Conservation (phyloP, 2,113 vertebrate genomes). For the Porphyrio hochstetteri region DNA sequence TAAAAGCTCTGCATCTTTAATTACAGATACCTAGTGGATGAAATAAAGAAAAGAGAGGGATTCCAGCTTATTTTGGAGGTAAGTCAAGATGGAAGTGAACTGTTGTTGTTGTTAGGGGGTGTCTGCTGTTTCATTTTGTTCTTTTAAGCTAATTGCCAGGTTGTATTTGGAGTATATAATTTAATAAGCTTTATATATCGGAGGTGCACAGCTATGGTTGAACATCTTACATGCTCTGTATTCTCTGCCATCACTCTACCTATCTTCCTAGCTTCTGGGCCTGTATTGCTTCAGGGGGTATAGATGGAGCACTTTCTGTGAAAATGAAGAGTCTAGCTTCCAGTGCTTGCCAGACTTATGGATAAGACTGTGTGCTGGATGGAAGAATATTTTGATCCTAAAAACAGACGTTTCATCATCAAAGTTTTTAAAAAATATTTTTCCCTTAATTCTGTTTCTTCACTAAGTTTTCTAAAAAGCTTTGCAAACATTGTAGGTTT, state of each 20-base stretch:
- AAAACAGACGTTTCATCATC: neutral
- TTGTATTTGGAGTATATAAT: neutral
- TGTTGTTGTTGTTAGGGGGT: neutral
- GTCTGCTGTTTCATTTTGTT: neutral
- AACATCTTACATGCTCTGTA: neutral
- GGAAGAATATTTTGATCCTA: neutral
- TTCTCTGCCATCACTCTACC: neutral
- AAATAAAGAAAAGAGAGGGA: slow-evolving; percentile 82
- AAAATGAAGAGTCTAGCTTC: neutral
- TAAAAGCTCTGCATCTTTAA: slow-evolving; percentile 30
- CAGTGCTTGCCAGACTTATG: neutral
- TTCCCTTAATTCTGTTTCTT: neutral
- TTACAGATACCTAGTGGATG: slow-evolving; percentile 80
- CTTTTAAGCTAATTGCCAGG: neutral
- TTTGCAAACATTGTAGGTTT: neutral
- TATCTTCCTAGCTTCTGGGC: neutral
- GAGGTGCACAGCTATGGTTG: neutral
- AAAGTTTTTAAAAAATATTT: neutral
- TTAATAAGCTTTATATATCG: neutral
- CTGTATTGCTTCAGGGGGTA: neutral
- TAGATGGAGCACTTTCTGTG: neutral
- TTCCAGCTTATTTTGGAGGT: slow-evolving; percentile 82
- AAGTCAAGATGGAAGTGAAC: slow-evolving; percentile 10
- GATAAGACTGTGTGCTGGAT: neutral
- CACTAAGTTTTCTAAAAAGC: neutral